Evolutionary conservation across 2,888 invertebrate species (phyloP).

Genomic region (Hetaerina titia): DNA sequence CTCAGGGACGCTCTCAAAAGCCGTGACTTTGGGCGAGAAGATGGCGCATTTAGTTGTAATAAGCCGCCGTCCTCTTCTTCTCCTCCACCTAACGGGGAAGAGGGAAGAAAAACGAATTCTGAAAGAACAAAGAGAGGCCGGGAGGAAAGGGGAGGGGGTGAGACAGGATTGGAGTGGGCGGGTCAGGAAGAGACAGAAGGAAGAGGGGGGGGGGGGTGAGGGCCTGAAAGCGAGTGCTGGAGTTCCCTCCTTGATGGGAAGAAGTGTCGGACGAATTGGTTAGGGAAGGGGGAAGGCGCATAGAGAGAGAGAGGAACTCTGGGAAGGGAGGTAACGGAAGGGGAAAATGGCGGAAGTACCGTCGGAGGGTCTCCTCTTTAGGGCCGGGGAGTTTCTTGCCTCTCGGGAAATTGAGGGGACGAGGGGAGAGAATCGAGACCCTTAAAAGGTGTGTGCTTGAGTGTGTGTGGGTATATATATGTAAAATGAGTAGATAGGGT

Average conservation of each 20-base stretch:
- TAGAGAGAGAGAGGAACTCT: neutral
- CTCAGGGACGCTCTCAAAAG: neutral
- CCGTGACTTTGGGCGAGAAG: neutral
- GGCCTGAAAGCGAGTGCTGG: neutral
- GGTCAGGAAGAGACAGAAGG: neutral
- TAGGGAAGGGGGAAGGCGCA: neutral
- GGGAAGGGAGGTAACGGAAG: neutral
- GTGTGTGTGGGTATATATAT: no score
- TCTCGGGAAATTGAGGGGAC: neutral
- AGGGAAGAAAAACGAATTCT: neutral
- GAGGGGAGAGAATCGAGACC: neutral
- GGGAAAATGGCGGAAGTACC: neutral
- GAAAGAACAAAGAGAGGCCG: neutral
- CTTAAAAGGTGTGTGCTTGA: neutral
- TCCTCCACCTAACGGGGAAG: neutral
- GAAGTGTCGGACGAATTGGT: neutral
- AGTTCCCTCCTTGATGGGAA: neutral
- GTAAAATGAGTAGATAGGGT: no score
- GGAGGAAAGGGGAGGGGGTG: neutral
- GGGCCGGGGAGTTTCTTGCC: neutral
- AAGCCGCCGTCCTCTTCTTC: neutral
- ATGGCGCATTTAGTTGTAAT: slow-evolving; percentile 2
- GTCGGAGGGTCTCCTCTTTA: neutral
- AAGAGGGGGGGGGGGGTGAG: no score
- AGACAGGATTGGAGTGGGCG: neutral